Percentiles rank a stretch among this genome's conserved stretches.
Conservation (phyloP, 2,888 invertebrate genomes). For the Stomorhina lunata region DNA sequence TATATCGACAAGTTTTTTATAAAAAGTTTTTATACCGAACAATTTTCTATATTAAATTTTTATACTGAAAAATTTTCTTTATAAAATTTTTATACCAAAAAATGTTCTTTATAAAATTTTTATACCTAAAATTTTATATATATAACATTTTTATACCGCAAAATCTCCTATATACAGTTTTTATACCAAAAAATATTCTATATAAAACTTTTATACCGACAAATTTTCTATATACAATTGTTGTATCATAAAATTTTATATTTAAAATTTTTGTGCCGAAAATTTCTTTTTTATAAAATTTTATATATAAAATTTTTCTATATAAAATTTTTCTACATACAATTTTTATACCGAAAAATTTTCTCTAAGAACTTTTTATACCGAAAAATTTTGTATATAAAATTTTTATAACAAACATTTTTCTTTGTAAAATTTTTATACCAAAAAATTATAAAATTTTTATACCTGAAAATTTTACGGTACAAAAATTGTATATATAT, state of each 20-base stretch:
- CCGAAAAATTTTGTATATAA: not conserved
- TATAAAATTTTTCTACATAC: not conserved
- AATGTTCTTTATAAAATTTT: not conserved
- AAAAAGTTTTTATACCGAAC: not conserved
- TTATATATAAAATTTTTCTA: not conserved
- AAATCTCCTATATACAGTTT: not conserved
- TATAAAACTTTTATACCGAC: not conserved
- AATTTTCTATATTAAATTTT: not conserved
- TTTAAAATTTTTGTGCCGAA: no score
- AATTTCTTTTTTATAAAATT: not conserved
- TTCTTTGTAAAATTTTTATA: not conserved
- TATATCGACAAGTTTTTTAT: not conserved
- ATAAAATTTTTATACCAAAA: not conserved
- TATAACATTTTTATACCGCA: not conserved
- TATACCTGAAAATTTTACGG: not conserved
- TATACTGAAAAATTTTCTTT: not conserved
- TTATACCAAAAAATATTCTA: not conserved
- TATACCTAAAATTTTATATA: no score
- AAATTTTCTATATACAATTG: not conserved
- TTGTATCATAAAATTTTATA: no score
- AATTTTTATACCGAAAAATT: not conserved
- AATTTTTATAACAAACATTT: not conserved
- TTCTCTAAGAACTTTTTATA: not conserved
- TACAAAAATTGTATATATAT: not conserved
- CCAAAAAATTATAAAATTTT: not conserved